Evolutionary conservation across 2,113 vertebrate genomes (phyloP).

Genomic region (Cyprinus carpio): DNA sequence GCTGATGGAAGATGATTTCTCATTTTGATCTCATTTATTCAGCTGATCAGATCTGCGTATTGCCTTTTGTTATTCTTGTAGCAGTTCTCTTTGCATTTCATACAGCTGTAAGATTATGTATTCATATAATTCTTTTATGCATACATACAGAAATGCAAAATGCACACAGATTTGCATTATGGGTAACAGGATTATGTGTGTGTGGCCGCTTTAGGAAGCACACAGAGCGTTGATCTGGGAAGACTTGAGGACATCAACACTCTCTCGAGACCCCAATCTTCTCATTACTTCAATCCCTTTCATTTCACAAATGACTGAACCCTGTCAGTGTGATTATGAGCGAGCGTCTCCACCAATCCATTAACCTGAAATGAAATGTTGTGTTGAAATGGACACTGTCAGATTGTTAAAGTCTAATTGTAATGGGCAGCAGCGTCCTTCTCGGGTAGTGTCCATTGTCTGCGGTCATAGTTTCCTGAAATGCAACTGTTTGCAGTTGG

Average conservation of each 20-base stretch:
- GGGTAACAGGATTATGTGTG: constrained; percentile 26
- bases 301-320: constrained; percentile 20
- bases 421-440: too few species aligned
- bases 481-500: too few species aligned
- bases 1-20: neutral
- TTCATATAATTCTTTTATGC: neutral
- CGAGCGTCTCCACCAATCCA: too few species aligned
- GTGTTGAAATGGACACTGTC: too few species aligned
- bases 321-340: neutral
- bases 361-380: too few species aligned
- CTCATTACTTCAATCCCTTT: constrained; percentile 8
- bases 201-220: neutral
- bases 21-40: neutral
- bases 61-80: neutral
- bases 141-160: neutral
- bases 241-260: neutral
- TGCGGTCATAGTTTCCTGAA: too few species aligned
- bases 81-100: neutral
- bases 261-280: constrained; percentile 16
- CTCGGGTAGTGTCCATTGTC: too few species aligned
- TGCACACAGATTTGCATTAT: neutral
- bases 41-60: neutral
- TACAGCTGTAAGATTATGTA: neutral
- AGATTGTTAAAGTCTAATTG: too few species aligned
- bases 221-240: neutral